Evolutionary conservation across 2,888 invertebrate genomes (phyloP).

Genomic region (Leucozona laternaria): DNA sequence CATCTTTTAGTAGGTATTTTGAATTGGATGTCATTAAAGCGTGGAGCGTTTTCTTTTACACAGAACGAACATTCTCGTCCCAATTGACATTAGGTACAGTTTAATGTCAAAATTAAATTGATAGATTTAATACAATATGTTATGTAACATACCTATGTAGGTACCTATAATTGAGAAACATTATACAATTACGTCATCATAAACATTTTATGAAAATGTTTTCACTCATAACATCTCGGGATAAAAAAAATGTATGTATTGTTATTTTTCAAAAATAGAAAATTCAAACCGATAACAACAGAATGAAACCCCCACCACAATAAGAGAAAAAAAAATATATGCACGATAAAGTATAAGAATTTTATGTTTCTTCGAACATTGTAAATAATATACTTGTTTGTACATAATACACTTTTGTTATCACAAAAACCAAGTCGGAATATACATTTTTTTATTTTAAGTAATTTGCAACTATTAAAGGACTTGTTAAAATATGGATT

Average conservation of each 20-base stretch:
- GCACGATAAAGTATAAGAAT: background rate
- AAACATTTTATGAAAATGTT: background rate
- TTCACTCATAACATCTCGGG: background rate
- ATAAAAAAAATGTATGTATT: background rate
- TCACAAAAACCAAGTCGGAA: constrained; percentile 18
- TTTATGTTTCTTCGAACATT: background rate
- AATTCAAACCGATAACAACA: constrained; percentile 3
- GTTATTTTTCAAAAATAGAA: constrained; percentile 11
- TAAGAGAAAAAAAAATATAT: background rate
- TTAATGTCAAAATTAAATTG: too few relatives aligned
- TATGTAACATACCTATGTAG: too few relatives aligned
- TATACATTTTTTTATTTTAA: background rate
- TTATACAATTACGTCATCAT: background rate
- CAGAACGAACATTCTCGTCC: too few relatives aligned
- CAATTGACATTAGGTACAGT: too few relatives aligned
- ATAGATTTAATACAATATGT: too few relatives aligned
- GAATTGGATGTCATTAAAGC: too few relatives aligned
- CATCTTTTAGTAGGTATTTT: too few relatives aligned
- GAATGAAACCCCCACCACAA: background rate
- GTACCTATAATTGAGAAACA: too few relatives aligned
- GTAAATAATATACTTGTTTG: background rate
- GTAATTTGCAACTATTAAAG: constrained; percentile 57
- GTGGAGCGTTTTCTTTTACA: too few relatives aligned
- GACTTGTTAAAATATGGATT: constrained; percentile 27
- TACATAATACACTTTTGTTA: constrained; percentile 14